Evolutionary conservation across 2,113 vertebrate species (phyloP), one percentile per base, ranked within the genome.

Genomic region (Lontra canadensis): DNA sequence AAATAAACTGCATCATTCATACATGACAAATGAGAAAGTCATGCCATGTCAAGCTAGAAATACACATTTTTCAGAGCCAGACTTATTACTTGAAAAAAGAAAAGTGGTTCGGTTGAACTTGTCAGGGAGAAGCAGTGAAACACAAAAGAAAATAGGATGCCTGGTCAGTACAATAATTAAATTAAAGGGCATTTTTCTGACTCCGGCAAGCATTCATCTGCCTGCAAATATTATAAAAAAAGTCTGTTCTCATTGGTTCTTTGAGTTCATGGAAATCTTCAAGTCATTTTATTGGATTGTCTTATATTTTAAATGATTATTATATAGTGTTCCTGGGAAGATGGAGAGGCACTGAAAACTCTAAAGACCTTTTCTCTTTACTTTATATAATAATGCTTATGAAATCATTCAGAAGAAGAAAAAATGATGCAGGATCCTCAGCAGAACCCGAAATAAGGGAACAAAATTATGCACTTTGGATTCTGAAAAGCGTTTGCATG

Each of bases 61-160:
- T n/a, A 96, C 61, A 79, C 61, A 47, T 92, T 92, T 92, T 95
- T 49, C 26, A 82, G 89, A 93, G 69, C 55, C 47, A 87, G 69
- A 90, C 85, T 89, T 67, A 44, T 94, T 55, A 20, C 34, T 76
- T 25, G 29, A 31, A 59, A 76, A 79, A 82, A 25, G 26, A 44
- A 29, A 59, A 89, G 44, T 26, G 14, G 2, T n/a, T 31, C 7
- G 76, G 39, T 65, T 69, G 49, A 80, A 84, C 44, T 89, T 39
- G 12, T 4, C 55, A 39, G 78, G 18, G 49, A 80, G 73, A n/a
- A 34, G 34, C 20, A 55, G 15, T 20, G 80, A 49, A 85, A 84
- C n/a, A 20, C 21, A 7, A 13, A 76, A 52, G 55, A 67, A 91
- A 82, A 88, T 17, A 20, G 31, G n/a, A 47, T 61, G 44, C 44